phyloP scores from a whole-genome alignment of 2,888 invertebrate species.

The Drosophila demipolita region DNA sequence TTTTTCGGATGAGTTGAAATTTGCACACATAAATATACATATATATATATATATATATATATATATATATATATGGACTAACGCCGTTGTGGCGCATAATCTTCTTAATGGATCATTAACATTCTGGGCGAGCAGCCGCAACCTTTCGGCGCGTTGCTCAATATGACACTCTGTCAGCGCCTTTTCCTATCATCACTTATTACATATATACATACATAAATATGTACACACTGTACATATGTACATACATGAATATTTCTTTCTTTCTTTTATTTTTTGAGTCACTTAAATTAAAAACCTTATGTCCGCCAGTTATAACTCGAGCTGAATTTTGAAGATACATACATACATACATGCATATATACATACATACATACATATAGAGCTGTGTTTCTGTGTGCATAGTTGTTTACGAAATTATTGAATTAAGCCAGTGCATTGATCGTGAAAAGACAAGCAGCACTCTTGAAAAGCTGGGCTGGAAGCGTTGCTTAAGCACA shows the following conservation, averaged over 20 bases:
- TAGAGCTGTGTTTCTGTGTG: too few species aligned
- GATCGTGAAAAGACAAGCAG: constrained; percentile 36
- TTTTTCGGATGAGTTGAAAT: constrained; percentile 19
- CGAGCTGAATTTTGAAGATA: constrained; percentile 7
- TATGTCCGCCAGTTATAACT: constrained; percentile 34
- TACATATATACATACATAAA: neutral
- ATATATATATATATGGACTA: constrained; percentile 17
- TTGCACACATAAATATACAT: neutral
- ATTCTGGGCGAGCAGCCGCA: constrained; percentile 59
- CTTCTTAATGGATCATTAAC: constrained; percentile 80
- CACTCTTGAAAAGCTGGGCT: constrained; percentile 5
- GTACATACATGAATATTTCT: neutral
- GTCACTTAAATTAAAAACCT: constrained; percentile 22
- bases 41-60: neutral
- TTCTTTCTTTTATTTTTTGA: constrained; percentile 18
- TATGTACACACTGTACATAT: too few species aligned
- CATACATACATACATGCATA: neutral
- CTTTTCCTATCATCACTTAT: constrained; percentile 45
- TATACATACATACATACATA: neutral
- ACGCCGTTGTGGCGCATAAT: constrained; percentile 65
- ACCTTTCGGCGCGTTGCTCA: constrained; percentile 62
- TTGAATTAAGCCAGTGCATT: constrained; percentile 60
- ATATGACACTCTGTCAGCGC: constrained; percentile 50
- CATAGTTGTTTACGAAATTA: constrained; percentile 70
- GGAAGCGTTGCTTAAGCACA: constrained; percentile 12